Conservation (phyloP, 2,888 invertebrate species). For the Neoascia interrupta region DNA sequence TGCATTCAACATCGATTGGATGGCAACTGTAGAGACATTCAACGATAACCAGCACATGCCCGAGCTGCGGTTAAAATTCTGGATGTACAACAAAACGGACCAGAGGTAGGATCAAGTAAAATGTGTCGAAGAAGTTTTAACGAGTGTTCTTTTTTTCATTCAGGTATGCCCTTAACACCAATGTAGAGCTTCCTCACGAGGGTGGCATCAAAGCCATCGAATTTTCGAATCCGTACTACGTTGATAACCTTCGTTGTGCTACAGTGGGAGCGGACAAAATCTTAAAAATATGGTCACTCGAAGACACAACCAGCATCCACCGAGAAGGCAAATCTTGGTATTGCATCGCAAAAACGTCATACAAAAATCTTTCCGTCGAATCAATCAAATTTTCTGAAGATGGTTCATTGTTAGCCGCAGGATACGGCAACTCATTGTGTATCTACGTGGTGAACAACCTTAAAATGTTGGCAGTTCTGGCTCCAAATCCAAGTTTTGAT, state of each 20-base stretch:
- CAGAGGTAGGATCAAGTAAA: constrained; percentile 83
- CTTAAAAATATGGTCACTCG: constrained; percentile 86
- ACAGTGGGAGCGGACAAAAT: constrained; percentile 85
- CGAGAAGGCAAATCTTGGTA: constrained; percentile 83
- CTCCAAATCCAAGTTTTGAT: constrained; percentile 74
- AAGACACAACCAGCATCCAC: constrained; percentile 81
- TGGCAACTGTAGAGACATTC: constrained; percentile 86
- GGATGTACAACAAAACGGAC: constrained; percentile 82
- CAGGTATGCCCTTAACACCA: constrained; percentile 86
- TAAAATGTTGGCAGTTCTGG: constrained; percentile 82
- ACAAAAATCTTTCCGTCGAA: constrained; percentile 82
- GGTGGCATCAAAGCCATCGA: constrained; percentile 82
- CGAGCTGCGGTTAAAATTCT: constrained; percentile 88
- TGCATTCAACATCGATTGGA: constrained; percentile 86
- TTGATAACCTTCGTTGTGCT: constrained; percentile 81
- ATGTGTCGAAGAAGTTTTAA: constrained; percentile 78
- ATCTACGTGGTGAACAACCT: constrained; percentile 84
- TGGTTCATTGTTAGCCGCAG: constrained; percentile 87
- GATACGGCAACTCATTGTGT: constrained; percentile 85
- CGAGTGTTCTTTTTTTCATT: constrained; percentile 53
- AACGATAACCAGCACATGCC: constrained; percentile 82
- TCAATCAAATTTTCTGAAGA: constrained; percentile 86
- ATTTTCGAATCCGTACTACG: constrained; percentile 82
- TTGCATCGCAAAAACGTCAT: constrained; percentile 84
- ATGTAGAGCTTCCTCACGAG: constrained; percentile 87